Conservation (phyloP, 2,797 vertebrate species). For the Scolopax rusticola region DNA sequence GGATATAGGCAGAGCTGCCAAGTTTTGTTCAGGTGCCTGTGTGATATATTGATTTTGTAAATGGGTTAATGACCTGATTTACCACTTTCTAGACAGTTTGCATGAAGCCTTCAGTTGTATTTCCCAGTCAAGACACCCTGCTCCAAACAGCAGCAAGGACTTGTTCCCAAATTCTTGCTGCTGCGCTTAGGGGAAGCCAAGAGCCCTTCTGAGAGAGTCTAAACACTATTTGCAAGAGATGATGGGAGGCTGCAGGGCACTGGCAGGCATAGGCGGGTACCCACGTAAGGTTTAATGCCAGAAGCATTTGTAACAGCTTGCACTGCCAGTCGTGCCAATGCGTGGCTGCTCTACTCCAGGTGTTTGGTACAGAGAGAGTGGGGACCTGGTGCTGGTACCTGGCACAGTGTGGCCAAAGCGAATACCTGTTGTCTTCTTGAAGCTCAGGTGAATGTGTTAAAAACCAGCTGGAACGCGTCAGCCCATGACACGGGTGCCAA, state of each 20-base stretch:
- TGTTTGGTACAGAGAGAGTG: slow-evolving; percentile 6
- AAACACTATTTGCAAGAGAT: slow-evolving; percentile 28
- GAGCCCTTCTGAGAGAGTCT: slow-evolving; percentile 24
- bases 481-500: not conserved
- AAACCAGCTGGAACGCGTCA: not conserved
- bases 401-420: not conserved
- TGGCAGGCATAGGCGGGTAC: slow-evolving; percentile 44
- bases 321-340: slow-evolving; percentile 8
- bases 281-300: not conserved
- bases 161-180: not conserved
- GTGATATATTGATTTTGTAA: slow-evolving; percentile 27
- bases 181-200: not conserved
- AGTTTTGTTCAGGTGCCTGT: slow-evolving; percentile 1
- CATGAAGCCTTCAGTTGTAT: not conserved
- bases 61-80: slow-evolving; percentile 17
- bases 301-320: slow-evolving; percentile 63
- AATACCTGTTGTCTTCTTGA: not conserved
- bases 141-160: not conserved
- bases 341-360: slow-evolving; percentile 32
- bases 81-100: slow-evolving; percentile 1
- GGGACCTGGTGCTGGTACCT: slow-evolving; percentile 8
- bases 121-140: not conserved
- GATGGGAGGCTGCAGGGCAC: slow-evolving; percentile 55
- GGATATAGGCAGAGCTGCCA: not conserved
- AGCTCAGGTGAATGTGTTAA: not conserved